Conservation (phyloP, 2,113 vertebrate genomes). For the Neopipo cinnamomea region DNA sequence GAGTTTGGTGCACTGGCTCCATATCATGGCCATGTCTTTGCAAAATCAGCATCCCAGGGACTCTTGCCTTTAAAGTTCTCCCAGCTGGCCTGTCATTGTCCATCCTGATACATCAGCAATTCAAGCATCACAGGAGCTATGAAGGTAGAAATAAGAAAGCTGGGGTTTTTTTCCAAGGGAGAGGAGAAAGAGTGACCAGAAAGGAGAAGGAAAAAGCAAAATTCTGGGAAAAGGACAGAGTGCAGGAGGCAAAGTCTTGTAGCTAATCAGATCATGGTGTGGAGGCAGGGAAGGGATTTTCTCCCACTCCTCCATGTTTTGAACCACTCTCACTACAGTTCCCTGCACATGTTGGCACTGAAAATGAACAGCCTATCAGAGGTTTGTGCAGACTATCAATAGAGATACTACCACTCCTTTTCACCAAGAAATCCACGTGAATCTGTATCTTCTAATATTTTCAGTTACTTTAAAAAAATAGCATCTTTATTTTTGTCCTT, state of each 20-base stretch:
- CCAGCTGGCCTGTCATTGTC: background rate
- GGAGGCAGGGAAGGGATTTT: background rate
- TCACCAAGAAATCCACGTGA: background rate
- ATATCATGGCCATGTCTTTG: background rate
- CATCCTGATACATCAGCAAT: background rate
- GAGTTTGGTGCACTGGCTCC: background rate
- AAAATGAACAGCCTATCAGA: background rate
- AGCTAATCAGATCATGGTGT: background rate
- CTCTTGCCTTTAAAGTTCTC: background rate
- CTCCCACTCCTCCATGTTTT: background rate
- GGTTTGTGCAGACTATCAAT: background rate
- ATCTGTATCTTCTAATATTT: background rate
- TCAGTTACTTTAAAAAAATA: background rate
- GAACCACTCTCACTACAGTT: background rate
- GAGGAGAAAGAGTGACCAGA: background rate
- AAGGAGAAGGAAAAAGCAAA: background rate
- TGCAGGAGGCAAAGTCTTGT: background rate
- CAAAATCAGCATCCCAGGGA: background rate
- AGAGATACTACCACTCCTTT: accelerated
- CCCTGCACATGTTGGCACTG: background rate
- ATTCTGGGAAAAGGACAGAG: background rate
- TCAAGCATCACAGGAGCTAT: background rate
- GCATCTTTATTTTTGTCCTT: background rate
- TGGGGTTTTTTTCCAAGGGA: background rate
- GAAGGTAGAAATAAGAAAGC: background rate